Conservation (phyloP, 2,888 invertebrate genomes). For the Aplocera efformata region DNA sequence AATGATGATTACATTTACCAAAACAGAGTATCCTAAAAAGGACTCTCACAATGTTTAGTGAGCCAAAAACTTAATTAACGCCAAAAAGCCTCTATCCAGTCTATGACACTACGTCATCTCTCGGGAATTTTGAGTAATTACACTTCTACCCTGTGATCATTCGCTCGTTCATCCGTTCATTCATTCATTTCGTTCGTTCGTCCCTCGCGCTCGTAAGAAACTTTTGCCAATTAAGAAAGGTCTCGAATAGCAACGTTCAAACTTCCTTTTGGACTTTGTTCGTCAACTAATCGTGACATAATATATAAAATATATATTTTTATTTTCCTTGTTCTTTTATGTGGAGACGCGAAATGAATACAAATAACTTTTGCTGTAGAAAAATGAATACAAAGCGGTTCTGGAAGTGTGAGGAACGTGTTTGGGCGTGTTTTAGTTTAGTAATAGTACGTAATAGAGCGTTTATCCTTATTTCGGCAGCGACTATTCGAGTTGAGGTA, state of each 20-base stretch:
- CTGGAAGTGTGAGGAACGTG: slow-evolving; percentile 17
- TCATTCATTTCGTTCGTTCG: slow-evolving; percentile 37
- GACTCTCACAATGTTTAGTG: slow-evolving; percentile 10
- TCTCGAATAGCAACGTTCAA: slow-evolving; percentile 46
- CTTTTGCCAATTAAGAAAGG: slow-evolving; percentile 52
- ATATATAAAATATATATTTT: slow-evolving; percentile 38
- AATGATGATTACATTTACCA: neutral
- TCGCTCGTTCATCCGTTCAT: slow-evolving; percentile 49
- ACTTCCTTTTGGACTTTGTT: slow-evolving; percentile 47
- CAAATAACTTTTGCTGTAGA: slow-evolving; percentile 28
- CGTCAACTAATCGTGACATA: slow-evolving; percentile 49
- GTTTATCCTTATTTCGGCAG: neutral
- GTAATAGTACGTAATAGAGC: neutral
- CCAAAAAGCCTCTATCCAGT: slow-evolving; percentile 10
- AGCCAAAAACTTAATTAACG: slow-evolving; percentile 18
- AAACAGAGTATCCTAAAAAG: slow-evolving; percentile 1
- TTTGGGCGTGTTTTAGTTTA: slow-evolving; percentile 14
- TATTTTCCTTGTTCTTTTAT: slow-evolving; percentile 32
- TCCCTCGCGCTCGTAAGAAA: slow-evolving; percentile 43
- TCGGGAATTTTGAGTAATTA: slow-evolving; percentile 57
- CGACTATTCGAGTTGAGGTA: too few relatives aligned
- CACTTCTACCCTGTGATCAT: slow-evolving; percentile 51
- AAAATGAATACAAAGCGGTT: slow-evolving; percentile 25
- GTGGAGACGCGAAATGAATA: slow-evolving; percentile 29
- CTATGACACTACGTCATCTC: slow-evolving; percentile 34